These are phyloP conservation scores for Parnassius glacialis DNA, from an alignment of 2,888 invertebrate genomes.

Conservation along the genomic window DNA sequence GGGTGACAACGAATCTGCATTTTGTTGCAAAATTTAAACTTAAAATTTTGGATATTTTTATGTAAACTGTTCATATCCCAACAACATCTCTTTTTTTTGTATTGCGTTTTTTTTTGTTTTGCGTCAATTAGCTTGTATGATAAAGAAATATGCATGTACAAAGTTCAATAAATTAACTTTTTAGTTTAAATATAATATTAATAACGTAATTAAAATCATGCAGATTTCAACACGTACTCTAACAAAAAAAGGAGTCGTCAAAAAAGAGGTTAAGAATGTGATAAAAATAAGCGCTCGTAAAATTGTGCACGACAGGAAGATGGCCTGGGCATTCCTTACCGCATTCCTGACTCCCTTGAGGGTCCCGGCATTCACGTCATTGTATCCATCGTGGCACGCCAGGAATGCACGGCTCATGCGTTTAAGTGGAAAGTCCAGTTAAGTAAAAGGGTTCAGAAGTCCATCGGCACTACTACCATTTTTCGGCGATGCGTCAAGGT, in stretches of 20 bases:
- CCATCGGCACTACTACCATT: constrained; percentile 33
- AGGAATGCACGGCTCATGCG: constrained; percentile 55
- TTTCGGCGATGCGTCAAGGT: constrained; percentile 39
- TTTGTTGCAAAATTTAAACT: too few relatives aligned
- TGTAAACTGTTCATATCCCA: too few relatives aligned
- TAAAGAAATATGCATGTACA: too few relatives aligned
- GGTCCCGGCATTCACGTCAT: constrained; percentile 54
- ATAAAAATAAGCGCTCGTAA: constrained; percentile 28
- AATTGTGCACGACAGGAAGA: constrained; percentile 44
- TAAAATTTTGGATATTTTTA: too few relatives aligned
- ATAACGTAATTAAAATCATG: background rate
- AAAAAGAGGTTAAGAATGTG: constrained; percentile 24
- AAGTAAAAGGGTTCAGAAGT: constrained; percentile 36
- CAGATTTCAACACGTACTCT: constrained; percentile 16
- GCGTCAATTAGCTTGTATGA: too few relatives aligned
- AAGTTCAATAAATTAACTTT: too few relatives aligned
- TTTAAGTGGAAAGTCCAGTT: constrained; percentile 53
- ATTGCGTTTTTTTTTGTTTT: too few relatives aligned
- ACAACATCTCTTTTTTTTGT: too few relatives aligned
- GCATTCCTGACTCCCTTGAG: constrained; percentile 54
- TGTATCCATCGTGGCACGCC: constrained; percentile 48
- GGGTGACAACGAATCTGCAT: too few relatives aligned
- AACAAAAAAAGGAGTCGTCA: constrained; percentile 8
- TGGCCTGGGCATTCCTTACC: constrained; percentile 52
- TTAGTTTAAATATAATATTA: too few relatives aligned